Base-by-base conservation (phyloP, 2,113 vertebrate genomes). In the Hippoglossus stenolepis region DNA sequence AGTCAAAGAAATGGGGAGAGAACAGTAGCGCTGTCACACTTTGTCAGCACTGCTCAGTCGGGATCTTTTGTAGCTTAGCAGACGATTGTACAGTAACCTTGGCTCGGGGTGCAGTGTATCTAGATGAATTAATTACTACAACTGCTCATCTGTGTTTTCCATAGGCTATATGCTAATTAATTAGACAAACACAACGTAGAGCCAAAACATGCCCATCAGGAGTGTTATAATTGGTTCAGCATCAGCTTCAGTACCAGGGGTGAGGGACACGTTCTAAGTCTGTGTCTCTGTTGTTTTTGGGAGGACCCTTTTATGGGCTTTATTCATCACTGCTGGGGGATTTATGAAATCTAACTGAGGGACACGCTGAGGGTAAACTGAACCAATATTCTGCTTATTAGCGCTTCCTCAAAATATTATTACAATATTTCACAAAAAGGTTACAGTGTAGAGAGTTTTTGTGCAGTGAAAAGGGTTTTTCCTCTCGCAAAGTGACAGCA, bases 81-180 rank as follows among this genome's bases (percentile, higher is more conserved):
- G 59, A 75, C 54, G 47, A 73, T 81, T 67, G 73, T 85, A 89
- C 88, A 75, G 71, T 79, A 90, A 88, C 86, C 88, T 87, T 83
- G 80, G 73, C 80, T 82, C 45, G 10, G 65, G 71, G 79, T 84
- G 21, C 38, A 57, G 56, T 45, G 80, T 63, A 84, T 83, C 76
- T 57, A 31, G 62, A 87, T 85, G 65, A 86, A 83, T 92, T 87
- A 83, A 90, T 92, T 89, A 90, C 70, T 73, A 74, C 82, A 65
- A 69, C 47, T 31, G 73, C 84, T 85, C 76, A 75, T 56, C 79
- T 35, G 74, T 79, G 79, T 74, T 86, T 87, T 90, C 85, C 79
- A 90, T 87, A 80, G 87, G 88, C 89, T 84, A 84, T 87, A 84
- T 87, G 85, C 85, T 87, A 92, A 92, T 92, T 88, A 85, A 91